Evolutionary conservation across 2,113 vertebrate genomes (phyloP).

Genomic region (Galemys pyrenaicus): DNA sequence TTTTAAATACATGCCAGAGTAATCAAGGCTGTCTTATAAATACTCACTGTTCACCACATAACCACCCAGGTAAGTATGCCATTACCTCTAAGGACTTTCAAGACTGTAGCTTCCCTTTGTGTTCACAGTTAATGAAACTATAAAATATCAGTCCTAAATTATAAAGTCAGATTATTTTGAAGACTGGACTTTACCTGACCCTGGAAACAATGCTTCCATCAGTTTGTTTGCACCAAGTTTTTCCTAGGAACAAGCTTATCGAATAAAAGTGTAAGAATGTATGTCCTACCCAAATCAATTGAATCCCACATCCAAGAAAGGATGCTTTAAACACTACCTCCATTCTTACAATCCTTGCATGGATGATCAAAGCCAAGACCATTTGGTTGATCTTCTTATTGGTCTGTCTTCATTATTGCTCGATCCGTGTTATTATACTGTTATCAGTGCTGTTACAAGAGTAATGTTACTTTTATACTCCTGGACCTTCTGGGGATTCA

Average conservation of each 20-base stretch:
- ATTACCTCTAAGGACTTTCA: neutral
- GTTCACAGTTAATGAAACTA: neutral
- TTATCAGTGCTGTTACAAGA: neutral
- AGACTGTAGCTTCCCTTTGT: neutral
- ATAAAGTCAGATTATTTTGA: neutral
- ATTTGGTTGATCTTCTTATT: neutral
- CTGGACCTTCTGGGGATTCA: neutral
- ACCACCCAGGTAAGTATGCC: neutral
- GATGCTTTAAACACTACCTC: neutral
- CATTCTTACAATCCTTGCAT: neutral
- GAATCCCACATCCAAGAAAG: neutral
- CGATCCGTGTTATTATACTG: neutral
- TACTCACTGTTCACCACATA: neutral
- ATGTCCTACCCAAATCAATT: neutral
- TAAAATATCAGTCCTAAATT: neutral
- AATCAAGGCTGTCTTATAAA: neutral
- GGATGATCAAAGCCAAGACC: neutral
- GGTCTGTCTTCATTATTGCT: neutral
- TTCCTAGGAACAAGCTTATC: neutral
- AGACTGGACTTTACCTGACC: neutral
- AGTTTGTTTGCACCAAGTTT: neutral
- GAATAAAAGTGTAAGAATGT: neutral
- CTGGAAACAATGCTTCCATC: neutral
- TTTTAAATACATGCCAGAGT: neutral
- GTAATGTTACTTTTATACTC: neutral